phyloP scores from a whole-genome alignment of 1,140 invertebrate genomes.

The Penaeus indicus region DNA sequence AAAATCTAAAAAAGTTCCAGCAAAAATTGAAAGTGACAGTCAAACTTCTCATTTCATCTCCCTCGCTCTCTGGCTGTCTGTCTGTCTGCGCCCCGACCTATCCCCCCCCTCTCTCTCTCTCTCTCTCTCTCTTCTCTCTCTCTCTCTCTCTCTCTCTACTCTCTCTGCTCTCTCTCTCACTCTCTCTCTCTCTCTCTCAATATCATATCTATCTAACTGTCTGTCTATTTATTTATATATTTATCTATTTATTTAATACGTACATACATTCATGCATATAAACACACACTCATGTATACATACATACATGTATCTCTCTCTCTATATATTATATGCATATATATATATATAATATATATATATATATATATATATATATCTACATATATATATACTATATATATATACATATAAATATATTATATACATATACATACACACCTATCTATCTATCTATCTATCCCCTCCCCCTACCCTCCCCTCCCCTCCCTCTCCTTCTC shows the following conservation, averaged over 20 bases:
- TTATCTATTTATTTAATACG: not conserved
- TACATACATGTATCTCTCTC: not conserved
- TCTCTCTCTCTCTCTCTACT: not conserved
- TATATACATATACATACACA: slow-evolving; percentile 5
- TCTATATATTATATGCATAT: no score
- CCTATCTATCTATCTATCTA: not conserved
- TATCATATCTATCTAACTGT: not conserved
- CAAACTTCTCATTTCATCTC: no score
- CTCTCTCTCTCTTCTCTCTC: no score
- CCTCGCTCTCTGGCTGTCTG: no score
- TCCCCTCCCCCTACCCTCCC: not conserved
- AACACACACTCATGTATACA: not conserved
- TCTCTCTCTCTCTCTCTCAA: not conserved
- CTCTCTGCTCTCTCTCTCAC: not conserved
- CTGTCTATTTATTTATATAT: not conserved
- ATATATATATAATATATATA: no score
- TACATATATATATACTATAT: no score
- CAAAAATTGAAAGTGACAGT: no score
- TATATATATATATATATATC: no score
- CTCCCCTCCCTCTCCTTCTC: not conserved
- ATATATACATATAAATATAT: no score
- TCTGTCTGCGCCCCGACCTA: no score
- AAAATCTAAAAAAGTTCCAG: no score
- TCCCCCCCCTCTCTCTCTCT: no score
- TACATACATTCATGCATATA: not conserved